These are phyloP conservation scores for Enteromius trimaculatus DNA, from an alignment of 2,797 vertebrate species.

Conservation along the genomic window DNA sequence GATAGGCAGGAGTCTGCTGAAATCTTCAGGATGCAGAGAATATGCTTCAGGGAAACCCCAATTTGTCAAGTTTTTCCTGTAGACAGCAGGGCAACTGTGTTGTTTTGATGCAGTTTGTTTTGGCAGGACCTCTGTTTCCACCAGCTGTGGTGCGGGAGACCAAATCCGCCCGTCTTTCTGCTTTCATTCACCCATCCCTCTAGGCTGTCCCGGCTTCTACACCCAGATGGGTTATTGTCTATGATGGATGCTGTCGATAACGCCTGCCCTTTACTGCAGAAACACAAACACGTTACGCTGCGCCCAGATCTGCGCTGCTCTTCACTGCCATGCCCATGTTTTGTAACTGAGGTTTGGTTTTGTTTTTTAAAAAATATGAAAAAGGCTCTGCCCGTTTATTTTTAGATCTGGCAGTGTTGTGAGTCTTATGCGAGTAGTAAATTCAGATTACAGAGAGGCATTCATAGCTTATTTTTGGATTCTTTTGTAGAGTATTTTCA, in stretches of 20 bases:
- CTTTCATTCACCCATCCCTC: constrained; percentile 30
- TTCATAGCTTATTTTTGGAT: constrained; percentile 53
- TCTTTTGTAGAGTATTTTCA: constrained; percentile 64
- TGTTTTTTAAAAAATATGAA: constrained; percentile 61
- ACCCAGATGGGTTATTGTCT: constrained; percentile 44
- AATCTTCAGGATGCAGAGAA: neutral
- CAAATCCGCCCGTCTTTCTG: constrained; percentile 38
- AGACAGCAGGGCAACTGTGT: constrained; percentile 17
- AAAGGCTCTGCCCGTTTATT: constrained; percentile 63
- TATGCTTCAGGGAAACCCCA: constrained; percentile 6
- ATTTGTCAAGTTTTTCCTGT: constrained; percentile 8
- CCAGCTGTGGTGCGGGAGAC: constrained; percentile 34
- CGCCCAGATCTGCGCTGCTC: constrained; percentile 30
- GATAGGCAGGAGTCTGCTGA: neutral
- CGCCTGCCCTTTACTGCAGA: constrained; percentile 28
- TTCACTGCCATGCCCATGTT: constrained; percentile 62
- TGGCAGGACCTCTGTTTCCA: constrained; percentile 28
- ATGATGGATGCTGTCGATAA: constrained; percentile 46
- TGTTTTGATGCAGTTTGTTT: constrained; percentile 45
- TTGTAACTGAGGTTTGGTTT: constrained; percentile 50
- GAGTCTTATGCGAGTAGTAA: constrained; percentile 23
- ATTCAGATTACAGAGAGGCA: constrained; percentile 45
- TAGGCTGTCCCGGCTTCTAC: constrained; percentile 16
- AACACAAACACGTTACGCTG: constrained; percentile 16
- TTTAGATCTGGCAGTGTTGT: constrained; percentile 68